Evolutionary conservation across 1,140 invertebrate genomes (phyloP).

Genomic region (Platorchestia sp.): DNA sequence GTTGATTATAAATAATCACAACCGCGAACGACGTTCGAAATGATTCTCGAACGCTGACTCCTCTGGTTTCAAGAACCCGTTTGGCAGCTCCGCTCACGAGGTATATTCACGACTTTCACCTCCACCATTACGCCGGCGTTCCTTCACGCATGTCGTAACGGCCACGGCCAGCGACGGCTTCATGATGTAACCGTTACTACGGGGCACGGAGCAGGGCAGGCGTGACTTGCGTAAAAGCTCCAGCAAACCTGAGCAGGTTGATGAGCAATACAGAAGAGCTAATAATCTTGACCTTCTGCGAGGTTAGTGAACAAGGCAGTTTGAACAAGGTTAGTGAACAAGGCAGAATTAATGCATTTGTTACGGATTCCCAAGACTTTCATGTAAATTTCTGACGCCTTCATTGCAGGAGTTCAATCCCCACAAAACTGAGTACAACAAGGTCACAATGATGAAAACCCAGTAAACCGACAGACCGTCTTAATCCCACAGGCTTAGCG

Average conservation of each 20-base stretch:
- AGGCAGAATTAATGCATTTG: too few relatives aligned
- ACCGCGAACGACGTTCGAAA: background rate
- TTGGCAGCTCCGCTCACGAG: background rate
- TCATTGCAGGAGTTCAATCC: background rate
- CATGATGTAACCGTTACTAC: background rate
- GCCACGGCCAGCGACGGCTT: background rate
- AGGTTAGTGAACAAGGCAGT: background rate
- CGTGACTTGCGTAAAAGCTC: background rate
- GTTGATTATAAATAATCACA: background rate
- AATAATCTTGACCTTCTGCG: background rate
- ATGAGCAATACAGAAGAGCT: background rate
- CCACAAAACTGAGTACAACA: too few relatives aligned
- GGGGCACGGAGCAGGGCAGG: background rate
- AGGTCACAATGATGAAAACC: too few relatives aligned
- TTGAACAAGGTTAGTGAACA: background rate
- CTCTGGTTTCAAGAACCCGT: background rate
- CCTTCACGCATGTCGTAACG: background rate
- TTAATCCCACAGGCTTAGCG: background rate
- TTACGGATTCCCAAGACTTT: background rate
- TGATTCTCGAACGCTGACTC: background rate
- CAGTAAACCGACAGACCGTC: too few relatives aligned
- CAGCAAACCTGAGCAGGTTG: background rate
- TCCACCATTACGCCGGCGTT: background rate
- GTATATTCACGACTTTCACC: background rate
- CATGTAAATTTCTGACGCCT: background rate